Evolutionary conservation across 2,888 invertebrate genomes (phyloP).

Genomic region (Tuberolachnus salignus): DNA sequence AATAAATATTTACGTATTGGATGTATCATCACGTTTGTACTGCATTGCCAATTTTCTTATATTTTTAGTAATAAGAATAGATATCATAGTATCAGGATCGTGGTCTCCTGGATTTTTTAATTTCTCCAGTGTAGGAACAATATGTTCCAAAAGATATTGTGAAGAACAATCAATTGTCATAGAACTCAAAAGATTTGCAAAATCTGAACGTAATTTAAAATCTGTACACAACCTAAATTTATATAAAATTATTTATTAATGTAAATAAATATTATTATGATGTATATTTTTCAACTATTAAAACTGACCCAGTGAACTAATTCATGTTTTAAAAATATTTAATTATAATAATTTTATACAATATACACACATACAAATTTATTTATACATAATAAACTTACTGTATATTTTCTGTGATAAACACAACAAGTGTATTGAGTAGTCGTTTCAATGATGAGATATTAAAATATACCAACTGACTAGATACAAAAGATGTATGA

Average conservation of each 20-base stretch:
- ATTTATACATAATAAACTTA: conserved; percentile 61
- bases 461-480: conserved; percentile 66
- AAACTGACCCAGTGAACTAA: too few relatives aligned
- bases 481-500: conserved; percentile 71
- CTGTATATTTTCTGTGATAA: conserved; percentile 70
- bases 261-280: too few relatives aligned
- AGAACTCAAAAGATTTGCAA: conserved; percentile 75
- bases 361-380: neutral
- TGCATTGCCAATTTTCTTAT: conserved; percentile 44
- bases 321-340: too few relatives aligned
- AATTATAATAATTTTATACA: neutral
- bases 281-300: too few relatives aligned
- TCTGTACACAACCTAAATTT: conserved; percentile 62
- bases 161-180: conserved; percentile 78
- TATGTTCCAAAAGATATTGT: conserved; percentile 74
- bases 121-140: conserved; percentile 70
- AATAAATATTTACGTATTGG: conserved; percentile 30
- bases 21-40: conserved; percentile 44
- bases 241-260: neutral
- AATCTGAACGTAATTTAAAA: conserved; percentile 68
- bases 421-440: conserved; percentile 70
- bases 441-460: conserved; percentile 69
- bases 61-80: conserved; percentile 45
- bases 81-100: conserved; percentile 42
- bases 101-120: conserved; percentile 58